Evolutionary conservation across 1,140 invertebrate genomes (phyloP), one percentile per base, ranked within the genome.

Genomic region (Diachasmimorpha longicaudata): DNA sequence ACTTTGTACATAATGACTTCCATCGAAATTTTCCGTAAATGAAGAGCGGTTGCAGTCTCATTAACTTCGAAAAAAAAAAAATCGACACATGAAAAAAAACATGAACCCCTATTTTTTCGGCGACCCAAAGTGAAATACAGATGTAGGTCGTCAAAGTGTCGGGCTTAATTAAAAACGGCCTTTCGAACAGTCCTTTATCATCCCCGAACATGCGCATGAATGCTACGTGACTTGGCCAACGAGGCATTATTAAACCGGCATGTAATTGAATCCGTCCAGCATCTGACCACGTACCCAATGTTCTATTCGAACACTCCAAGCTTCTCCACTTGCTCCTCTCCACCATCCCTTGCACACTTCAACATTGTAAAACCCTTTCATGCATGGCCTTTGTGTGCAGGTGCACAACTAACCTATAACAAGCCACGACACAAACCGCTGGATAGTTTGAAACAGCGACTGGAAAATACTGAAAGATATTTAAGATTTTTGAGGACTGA

Each of bases 221-320:
- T 69, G 70, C 44, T 79, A 83, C 79, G 80, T 79, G 78, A 81
- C 81, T 82, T 76, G 78, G 75, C 73, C 79, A 46, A 55, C 55
- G 78, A 69, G 77, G 78, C 79, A 84, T 84, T 83, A 83, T 83
- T 83, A 83, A 84, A 81, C 79, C 77, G 74, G 66, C 37, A 75
- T 70, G 80, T 84, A 84, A 83, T 84, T 81, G 83, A 84, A 83
- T 83, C 79, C 79, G 80, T 81, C 79, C 77, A 75, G 78, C 78
- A 81, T 82, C 82, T 77, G 81, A 79, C 79, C 80, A 81, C 80
- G 80, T 80, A 80, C 74, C 55, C 39, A 68, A 69, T 77, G 72
- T 69, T 46, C 71, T 36, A 68, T 66, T 55, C 66, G 67, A 25
- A 63, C 58, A 63, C 55, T 69, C 55, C 48, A 25, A 48, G 48